Conservation (phyloP, 2,113 vertebrate species). For the Chamaetylas fuelleborni region DNA sequence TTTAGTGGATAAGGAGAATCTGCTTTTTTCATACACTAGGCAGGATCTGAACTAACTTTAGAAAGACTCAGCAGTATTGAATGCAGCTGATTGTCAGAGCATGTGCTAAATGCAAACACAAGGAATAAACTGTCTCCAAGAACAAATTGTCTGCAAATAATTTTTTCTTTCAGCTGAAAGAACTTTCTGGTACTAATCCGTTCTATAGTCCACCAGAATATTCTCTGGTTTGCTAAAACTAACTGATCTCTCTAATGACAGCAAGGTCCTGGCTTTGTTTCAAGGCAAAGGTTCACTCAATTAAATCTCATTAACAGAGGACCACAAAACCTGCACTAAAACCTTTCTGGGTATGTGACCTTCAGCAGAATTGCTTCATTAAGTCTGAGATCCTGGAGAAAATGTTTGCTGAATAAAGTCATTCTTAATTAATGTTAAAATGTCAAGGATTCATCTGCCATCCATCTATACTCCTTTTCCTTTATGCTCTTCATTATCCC, state of each 20-base stretch:
- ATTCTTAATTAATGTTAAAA: slow-evolving; percentile 53
- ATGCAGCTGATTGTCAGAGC: not conserved
- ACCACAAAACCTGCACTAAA: not conserved
- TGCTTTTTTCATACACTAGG: not conserved
- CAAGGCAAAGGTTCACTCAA: not conserved
- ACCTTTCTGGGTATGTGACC: not conserved
- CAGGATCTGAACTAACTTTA: not conserved
- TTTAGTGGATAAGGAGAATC: not conserved
- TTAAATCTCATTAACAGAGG: slow-evolving; percentile 32
- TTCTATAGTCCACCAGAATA: not conserved
- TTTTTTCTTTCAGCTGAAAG: not conserved
- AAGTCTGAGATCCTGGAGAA: slow-evolving; percentile 31
- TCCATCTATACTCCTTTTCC: not conserved
- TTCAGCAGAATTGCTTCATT: slow-evolving; percentile 59
- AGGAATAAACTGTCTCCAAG: not conserved
- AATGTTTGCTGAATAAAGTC: slow-evolving; percentile 51
- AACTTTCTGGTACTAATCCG: not conserved
- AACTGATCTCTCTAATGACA: not conserved
- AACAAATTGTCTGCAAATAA: not conserved
- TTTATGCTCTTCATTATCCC: slow-evolving; percentile 18
- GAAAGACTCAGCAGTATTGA: not conserved
- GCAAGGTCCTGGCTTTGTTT: not conserved
- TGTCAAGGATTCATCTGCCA: slow-evolving; percentile 15
- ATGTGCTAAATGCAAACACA: not conserved
- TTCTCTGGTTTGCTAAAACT: not conserved